Base-by-base conservation (phyloP, 2,888 invertebrate genomes). In the Notodonta dromedarius region DNA sequence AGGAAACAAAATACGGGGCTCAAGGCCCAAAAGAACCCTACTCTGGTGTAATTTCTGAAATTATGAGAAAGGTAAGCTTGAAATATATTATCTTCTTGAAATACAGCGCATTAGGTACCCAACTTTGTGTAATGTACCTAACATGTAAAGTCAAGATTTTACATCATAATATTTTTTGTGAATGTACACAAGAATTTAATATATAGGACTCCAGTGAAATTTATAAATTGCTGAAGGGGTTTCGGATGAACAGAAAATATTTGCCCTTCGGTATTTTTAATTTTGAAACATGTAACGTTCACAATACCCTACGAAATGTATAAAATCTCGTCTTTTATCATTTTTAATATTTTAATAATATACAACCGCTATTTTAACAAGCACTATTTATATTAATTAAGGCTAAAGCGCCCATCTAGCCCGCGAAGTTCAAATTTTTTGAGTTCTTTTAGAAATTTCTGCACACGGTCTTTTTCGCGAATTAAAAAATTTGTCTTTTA, bases 31-130 rank as follows among this genome's bases (percentile, higher is more conserved):
- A 96, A 60, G 97, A 96, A 39, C 96, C 96, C 57, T 98, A 98
- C 97, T 97, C 98, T 79, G 97, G 98, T 57, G 96, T 98, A 94
- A 96, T 98, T 51, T 98, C 97, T 12, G 98, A 98, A 88, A 94
- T 98, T 67, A 95, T 97, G 56, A 95, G 97, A 87, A 96, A 97
- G 95, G 98, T 98, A 94, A 94, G 95, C 64, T 42, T 14, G 16
- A n/a, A 46, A 46, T n/a, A 46, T n/a, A 5, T 13, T n/a, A n/a
- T 46, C n/a, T 35, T 35, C 35, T 35, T 5, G 5, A 35, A 35
- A 35, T 5, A 35, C 24, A 24, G 24, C 24, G 24, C 24, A 24
- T 2, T 24, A 24, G 24, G 24, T 24, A 24, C 24, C 24, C 24
- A 24, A 24, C 24, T 24, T 24, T 2, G 24, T 24, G 24, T 24